phyloP scores from a whole-genome alignment of 2,113 vertebrate genomes.

The Hyaena hyaena region DNA sequence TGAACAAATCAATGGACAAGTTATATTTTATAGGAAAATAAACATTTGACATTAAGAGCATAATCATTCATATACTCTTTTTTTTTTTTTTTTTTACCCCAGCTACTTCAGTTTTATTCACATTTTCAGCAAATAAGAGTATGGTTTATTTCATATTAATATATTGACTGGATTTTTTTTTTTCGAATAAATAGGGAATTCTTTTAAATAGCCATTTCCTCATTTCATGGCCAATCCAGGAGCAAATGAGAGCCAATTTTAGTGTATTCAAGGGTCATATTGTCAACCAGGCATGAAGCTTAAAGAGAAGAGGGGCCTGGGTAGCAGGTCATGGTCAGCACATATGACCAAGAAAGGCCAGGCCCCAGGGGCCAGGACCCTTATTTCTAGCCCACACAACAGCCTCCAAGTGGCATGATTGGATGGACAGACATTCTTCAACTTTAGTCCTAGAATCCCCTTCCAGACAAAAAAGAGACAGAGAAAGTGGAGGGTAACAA shows the following conservation, averaged over 20 bases:
- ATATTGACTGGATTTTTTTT: constrained; percentile 79
- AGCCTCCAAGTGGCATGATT: neutral
- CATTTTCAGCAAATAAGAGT: constrained; percentile 79
- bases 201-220: constrained; percentile 80
- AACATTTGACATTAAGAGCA: constrained; percentile 1
- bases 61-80: neutral
- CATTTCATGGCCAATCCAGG: constrained; percentile 77
- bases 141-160: constrained; percentile 78
- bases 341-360: neutral
- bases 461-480: neutral
- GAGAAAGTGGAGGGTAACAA: neutral
- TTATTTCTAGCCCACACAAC: neutral
- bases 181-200: constrained; percentile 79
- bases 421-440: neutral
- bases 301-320: constrained; percentile 14
- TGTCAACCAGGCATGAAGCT: constrained; percentile 52
- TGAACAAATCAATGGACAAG: neutral
- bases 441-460: neutral
- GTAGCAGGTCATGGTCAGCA: neutral
- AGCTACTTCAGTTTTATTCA: constrained; percentile 82
- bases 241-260: neutral
- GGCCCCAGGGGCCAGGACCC: neutral
- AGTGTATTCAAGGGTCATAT: neutral
- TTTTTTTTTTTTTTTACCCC: neutral
- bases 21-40: neutral